Base-by-base conservation (phyloP, 2,113 vertebrate genomes). In the Osmerus eperlanus region DNA sequence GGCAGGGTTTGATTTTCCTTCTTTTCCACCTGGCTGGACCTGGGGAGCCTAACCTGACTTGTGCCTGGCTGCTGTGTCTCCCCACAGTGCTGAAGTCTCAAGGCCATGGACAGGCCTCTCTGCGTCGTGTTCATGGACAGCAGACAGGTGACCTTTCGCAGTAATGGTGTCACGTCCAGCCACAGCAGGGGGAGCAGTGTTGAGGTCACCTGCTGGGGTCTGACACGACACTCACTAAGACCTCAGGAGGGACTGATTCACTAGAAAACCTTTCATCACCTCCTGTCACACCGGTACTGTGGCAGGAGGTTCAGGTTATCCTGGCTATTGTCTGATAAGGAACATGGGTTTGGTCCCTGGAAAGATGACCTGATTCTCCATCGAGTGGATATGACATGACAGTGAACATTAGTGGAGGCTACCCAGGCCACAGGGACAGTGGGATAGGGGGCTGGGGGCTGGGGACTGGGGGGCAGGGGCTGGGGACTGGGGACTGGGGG, bases 1-100 rank as follows among this genome's bases (percentile, higher is more conserved):
- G 88, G 87, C 90, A 86, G 71, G 6, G 67, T 78, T 81, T 77
- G 78, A 81, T 85, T 87, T 68, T 84, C 85, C 90, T 28, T 81
- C 84, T 32, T 32, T 93, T 93, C 89, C 88, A 87, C 87, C 89
- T 86, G 83, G 72, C 68, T 91, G 84, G 71, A 90, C 71, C 41
- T 75, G 74, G 73, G 25, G 25, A 28, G 2, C 25, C 25, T 28
- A 28, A 28, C 25, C 25, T 28, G 25, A 28, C 2, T 11, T 9
- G 21, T 18, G 12, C 41, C 47, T 65, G 62, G 18, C 28, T 9
- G 25, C 15, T 66, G 64, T 66, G 41, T 19, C 41, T 52, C 23
- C 51, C 65, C 51, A 32, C 23, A 36, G 51, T 21, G 14, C 51
- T 47, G 4, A 52, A 28, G 11, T 15, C 51, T 53, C 21, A 67